phyloP scores from a whole-genome alignment of 2,888 invertebrate species.

The Xanthostigma xanthostigma region DNA sequence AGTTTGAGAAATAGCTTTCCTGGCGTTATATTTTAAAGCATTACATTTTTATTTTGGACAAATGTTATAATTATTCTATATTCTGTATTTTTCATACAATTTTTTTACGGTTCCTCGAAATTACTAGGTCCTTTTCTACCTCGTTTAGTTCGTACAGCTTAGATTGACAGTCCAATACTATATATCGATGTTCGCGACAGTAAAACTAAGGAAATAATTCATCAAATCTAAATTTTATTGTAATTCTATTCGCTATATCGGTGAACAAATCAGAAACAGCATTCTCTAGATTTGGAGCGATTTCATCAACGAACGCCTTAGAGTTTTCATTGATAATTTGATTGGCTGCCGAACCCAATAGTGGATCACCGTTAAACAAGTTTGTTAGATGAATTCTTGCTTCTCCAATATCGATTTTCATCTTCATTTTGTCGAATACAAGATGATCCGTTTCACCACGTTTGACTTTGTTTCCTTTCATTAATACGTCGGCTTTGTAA shows the following conservation, averaged over 20 bases:
- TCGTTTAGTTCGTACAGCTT: too few species aligned
- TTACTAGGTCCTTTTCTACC: too few species aligned
- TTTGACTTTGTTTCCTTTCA: conserved; percentile 41
- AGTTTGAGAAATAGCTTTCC: too few species aligned
- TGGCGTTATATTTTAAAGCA: too few species aligned
- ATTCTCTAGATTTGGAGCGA: conserved; percentile 47
- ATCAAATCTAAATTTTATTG: conserved; percentile 49
- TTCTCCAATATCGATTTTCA: conserved; percentile 42
- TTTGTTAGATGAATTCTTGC: conserved; percentile 46
- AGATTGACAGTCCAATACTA: too few species aligned
- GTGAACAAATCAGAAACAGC: conserved; percentile 49
- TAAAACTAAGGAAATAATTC: conserved; percentile 44
- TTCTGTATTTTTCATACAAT: too few species aligned
- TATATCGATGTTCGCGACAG: too few species aligned
- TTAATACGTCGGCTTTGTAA: conserved; percentile 45
- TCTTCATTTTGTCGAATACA: conserved; percentile 46
- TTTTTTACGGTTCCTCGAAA: too few species aligned
- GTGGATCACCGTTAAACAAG: conserved; percentile 49
- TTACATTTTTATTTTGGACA: too few species aligned
- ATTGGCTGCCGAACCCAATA: conserved; percentile 48
- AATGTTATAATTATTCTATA: too few species aligned
- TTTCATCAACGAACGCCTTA: conserved; percentile 48
- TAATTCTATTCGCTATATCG: conserved; percentile 53
- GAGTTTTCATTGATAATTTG: conserved; percentile 52
- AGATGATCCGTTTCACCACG: conserved; percentile 41